These are phyloP conservation scores for Trididemnum clinides DNA, from an alignment of 23 tunicate genomes.

Conservation along the genomic window DNA sequence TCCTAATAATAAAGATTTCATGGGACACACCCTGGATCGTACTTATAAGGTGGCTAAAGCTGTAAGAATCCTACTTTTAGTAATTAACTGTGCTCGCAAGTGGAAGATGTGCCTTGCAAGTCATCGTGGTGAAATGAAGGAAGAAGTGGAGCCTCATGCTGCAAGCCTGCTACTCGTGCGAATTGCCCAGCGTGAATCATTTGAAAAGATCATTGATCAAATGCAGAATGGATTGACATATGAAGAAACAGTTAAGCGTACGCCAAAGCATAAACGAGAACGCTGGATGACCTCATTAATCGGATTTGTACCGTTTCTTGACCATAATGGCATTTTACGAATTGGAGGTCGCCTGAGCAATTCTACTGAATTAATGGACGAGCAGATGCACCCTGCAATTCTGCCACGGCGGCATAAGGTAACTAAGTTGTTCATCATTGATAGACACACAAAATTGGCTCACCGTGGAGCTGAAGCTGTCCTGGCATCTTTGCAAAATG, in stretches of 20 bases:
- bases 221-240: not conserved
- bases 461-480: too few relatives aligned
- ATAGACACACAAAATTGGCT: too few relatives aligned
- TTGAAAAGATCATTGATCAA: not conserved
- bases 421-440: too few relatives aligned
- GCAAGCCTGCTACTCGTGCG: not conserved
- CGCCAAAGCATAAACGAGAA: not conserved
- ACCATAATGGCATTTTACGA: not conserved
- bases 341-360: too few relatives aligned
- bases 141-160: too few relatives aligned
- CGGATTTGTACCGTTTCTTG: not conserved
- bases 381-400: too few relatives aligned
- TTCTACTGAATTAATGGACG: too few relatives aligned
- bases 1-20: not conserved
- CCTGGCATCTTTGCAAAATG: too few relatives aligned
- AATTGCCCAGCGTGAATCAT: not conserved
- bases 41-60: not conserved
- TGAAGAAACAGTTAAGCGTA: not conserved
- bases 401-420: too few relatives aligned
- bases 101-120: not conserved
- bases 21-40: not conserved
- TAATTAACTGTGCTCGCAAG: not conserved
- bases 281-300: not conserved
- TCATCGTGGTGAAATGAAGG: not conserved
- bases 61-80: not conserved